phyloP scores from a whole-genome alignment of 1,140 invertebrate species.

The Lepidurus couesii region DNA sequence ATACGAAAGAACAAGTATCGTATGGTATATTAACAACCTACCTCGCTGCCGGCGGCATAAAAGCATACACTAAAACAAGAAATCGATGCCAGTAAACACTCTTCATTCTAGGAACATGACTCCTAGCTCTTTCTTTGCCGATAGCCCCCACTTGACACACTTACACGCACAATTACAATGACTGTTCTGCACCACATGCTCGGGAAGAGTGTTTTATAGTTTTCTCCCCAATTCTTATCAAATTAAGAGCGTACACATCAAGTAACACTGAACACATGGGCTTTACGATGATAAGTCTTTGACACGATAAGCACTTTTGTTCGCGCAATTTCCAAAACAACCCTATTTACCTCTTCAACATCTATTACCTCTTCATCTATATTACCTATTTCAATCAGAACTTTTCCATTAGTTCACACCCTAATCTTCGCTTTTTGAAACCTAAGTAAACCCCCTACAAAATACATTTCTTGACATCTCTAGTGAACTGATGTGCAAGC shows the following conservation, averaged over 20 bases:
- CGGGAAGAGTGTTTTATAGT: background rate
- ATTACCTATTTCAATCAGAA: background rate
- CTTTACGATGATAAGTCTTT: background rate
- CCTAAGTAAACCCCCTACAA: too few species aligned
- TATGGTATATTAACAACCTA: background rate
- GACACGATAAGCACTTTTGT: background rate
- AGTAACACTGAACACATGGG: slow-evolving; percentile 7
- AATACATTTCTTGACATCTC: too few species aligned
- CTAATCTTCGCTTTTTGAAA: too few species aligned
- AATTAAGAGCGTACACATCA: background rate
- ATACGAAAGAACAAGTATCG: background rate
- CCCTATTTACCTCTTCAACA: background rate
- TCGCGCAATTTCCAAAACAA: background rate
- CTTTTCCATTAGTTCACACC: background rate
- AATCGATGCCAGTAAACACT: background rate
- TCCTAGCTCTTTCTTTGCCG: background rate
- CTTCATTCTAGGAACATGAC: background rate
- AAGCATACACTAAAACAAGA: background rate
- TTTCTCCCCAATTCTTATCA: background rate
- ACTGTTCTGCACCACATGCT: background rate
- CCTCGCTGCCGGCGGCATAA: background rate
- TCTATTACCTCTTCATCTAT: background rate
- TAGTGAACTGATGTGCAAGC: too few species aligned
- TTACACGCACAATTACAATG: background rate
- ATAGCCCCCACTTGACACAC: background rate